phyloP scores from a whole-genome alignment of 1,140 invertebrate genomes.

The Bombus pyrosoma region DNA sequence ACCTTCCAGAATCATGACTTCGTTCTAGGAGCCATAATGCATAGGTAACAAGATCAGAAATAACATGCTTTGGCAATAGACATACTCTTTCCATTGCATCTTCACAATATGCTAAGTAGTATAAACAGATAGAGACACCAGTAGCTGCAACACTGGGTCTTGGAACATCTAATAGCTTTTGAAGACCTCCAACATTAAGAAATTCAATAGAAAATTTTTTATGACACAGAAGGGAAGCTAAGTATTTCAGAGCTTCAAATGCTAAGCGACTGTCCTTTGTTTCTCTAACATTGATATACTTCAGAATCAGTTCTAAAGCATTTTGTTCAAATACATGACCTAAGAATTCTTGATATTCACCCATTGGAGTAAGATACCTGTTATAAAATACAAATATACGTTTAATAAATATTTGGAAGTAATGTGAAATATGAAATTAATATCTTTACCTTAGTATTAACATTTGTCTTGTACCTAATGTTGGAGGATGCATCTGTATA shows the following conservation, averaged over 20 bases:
- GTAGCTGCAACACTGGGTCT: slow-evolving; percentile 96
- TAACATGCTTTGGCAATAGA: slow-evolving; percentile 89
- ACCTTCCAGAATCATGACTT: slow-evolving; percentile 97
- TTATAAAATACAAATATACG: background rate
- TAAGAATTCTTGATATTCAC: slow-evolving; percentile 98
- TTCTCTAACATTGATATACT: slow-evolving; percentile 94
- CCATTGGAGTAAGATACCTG: slow-evolving; percentile 94
- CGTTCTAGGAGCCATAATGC: slow-evolving; percentile 97
- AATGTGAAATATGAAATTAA: background rate
- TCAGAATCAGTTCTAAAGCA: slow-evolving; percentile 93
- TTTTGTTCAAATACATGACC: slow-evolving; percentile 96
- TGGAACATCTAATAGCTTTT: slow-evolving; percentile 93
- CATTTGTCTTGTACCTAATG: slow-evolving; percentile 93
- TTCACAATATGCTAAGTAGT: slow-evolving; percentile 98
- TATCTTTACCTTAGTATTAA: slow-evolving; percentile 86
- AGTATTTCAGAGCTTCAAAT: slow-evolving; percentile 97
- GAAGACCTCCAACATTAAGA: slow-evolving; percentile 91
- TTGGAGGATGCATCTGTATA: slow-evolving; percentile 94
- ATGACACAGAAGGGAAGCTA: slow-evolving; percentile 96
- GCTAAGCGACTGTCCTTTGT: slow-evolving; percentile 95
- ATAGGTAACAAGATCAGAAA: slow-evolving; percentile 92
- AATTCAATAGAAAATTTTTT: slow-evolving; percentile 99
- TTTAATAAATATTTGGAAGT: background rate
- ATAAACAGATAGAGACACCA: slow-evolving; percentile 97
- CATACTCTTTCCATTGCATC: slow-evolving; percentile 98